These are phyloP conservation scores for Drosophila littoralis DNA, from an alignment of 1,140 invertebrate species.

Conservation along the genomic window DNA sequence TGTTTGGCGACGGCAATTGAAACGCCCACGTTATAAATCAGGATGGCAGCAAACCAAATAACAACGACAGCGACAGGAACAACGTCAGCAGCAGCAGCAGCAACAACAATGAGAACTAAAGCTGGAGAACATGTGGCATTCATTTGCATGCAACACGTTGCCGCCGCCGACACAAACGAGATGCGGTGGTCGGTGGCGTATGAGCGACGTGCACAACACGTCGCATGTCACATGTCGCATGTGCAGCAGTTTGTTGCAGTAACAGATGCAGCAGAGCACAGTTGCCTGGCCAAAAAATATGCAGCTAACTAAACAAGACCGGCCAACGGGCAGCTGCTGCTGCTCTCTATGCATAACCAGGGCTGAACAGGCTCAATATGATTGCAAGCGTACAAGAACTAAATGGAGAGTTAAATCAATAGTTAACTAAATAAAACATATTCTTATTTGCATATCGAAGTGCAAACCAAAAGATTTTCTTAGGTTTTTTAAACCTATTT, in stretches of 20 bases:
- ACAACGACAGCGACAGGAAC: slow-evolving; percentile 42
- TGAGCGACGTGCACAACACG: slow-evolving; percentile 59
- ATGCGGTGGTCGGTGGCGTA: slow-evolving; percentile 25
- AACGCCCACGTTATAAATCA: slow-evolving; percentile 47
- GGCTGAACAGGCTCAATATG: slow-evolving; percentile 1
- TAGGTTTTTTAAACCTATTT: too few species aligned
- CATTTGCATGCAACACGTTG: slow-evolving; percentile 81
- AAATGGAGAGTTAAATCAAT: neutral
- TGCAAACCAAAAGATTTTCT: too few species aligned
- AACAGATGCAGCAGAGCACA: slow-evolving; percentile 31
- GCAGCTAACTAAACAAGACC: slow-evolving; percentile 66
- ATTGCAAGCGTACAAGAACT: neutral
- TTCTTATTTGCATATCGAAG: neutral
- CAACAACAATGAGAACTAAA: neutral
- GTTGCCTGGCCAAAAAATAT: slow-evolving; percentile 40
- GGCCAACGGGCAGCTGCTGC: slow-evolving; percentile 23
- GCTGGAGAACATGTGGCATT: slow-evolving; percentile 58
- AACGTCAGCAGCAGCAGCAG: slow-evolving; percentile 2
- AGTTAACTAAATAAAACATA: neutral
- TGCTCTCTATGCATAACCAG: slow-evolving; percentile 23
- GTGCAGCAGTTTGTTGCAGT: slow-evolving; percentile 31
- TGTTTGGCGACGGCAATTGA: slow-evolving; percentile 37
- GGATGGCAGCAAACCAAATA: slow-evolving; percentile 31
- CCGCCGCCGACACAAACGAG: slow-evolving; percentile 59
- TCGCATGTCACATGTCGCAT: slow-evolving; percentile 44